phyloP scores from a whole-genome alignment of 2,888 invertebrate species.

The Keiferia lycopersicella region DNA sequence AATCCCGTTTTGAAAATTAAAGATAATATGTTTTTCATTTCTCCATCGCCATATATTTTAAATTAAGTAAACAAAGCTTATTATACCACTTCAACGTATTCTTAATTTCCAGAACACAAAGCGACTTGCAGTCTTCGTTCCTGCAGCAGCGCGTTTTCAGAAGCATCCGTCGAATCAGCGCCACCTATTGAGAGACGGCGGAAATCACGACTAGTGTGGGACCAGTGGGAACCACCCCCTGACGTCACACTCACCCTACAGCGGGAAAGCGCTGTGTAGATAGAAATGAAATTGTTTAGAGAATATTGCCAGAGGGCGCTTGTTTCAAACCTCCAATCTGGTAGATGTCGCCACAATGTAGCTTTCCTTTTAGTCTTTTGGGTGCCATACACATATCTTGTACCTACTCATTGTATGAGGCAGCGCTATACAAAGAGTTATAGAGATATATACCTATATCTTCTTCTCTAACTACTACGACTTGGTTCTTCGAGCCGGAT shows the following conservation, averaged over 20 bases:
- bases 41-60: too few relatives aligned
- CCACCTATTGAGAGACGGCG: constrained; percentile 57
- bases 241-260: constrained; percentile 71
- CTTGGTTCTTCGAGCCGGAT: too few relatives aligned
- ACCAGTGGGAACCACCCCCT: constrained; percentile 66
- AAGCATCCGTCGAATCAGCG: constrained; percentile 58
- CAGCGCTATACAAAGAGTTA: too few relatives aligned
- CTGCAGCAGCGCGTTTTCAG: constrained; percentile 70
- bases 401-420: too few relatives aligned
- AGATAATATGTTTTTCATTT: too few relatives aligned
- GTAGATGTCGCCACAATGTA: too few relatives aligned
- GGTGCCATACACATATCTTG: too few relatives aligned
- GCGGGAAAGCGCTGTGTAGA: constrained; percentile 69
- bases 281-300: not conserved
- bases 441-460: too few relatives aligned
- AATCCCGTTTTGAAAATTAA: too few relatives aligned
- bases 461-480: too few relatives aligned
- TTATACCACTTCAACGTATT: not conserved
- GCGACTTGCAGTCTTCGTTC: constrained; percentile 69
- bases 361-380: too few relatives aligned
- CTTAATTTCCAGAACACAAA: constrained; percentile 57
- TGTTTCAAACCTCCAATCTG: not conserved
- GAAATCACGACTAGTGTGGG: constrained; percentile 55
- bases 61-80: not conserved
- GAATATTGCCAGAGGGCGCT: not conserved